Conservation (phyloP, 2,797 vertebrate species). For the Benthosema pterotum region DNA sequence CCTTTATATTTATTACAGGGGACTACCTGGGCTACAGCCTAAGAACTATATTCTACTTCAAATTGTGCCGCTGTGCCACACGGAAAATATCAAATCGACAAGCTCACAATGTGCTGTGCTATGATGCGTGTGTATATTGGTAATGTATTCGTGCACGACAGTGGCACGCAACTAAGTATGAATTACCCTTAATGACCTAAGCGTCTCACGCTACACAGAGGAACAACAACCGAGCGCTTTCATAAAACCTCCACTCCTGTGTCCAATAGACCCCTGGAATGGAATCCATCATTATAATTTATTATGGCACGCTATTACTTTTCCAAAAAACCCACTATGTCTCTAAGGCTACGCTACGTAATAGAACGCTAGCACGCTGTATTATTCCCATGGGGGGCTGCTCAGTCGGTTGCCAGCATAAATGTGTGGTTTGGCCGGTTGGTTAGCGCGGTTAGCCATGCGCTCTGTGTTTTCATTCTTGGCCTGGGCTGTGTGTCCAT, state of each 20-base stretch:
- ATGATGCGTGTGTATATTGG: too few relatives aligned
- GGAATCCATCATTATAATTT: slow-evolving; percentile 45
- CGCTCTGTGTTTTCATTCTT: slow-evolving; percentile 26
- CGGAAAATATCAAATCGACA: too few relatives aligned
- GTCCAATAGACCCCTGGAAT: slow-evolving; percentile 8
- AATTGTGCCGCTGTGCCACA: too few relatives aligned
- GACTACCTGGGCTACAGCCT: neutral
- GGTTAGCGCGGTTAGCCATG: slow-evolving; percentile 34
- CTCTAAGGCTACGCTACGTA: slow-evolving; percentile 20
- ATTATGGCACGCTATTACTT: slow-evolving; percentile 28
- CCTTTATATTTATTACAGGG: neutral
- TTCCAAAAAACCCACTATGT: slow-evolving; percentile 22
- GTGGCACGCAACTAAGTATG: too few relatives aligned
- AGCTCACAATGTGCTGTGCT: too few relatives aligned
- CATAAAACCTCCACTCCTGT: slow-evolving; percentile 24
- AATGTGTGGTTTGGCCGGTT: slow-evolving; percentile 57
- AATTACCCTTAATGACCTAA: neutral
- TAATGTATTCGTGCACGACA: too few relatives aligned
- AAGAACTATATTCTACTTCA: too few relatives aligned
- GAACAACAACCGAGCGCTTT: slow-evolving; percentile 40
- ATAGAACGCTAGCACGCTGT: slow-evolving; percentile 35
- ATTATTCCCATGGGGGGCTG: slow-evolving; percentile 30
- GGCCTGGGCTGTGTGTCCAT: slow-evolving; percentile 22
- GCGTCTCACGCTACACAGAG: slow-evolving; percentile 19
- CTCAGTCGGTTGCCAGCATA: slow-evolving; percentile 36